These are phyloP conservation scores for Drosophila borealis DNA, from an alignment of 2,888 invertebrate species.

Conservation along the genomic window DNA sequence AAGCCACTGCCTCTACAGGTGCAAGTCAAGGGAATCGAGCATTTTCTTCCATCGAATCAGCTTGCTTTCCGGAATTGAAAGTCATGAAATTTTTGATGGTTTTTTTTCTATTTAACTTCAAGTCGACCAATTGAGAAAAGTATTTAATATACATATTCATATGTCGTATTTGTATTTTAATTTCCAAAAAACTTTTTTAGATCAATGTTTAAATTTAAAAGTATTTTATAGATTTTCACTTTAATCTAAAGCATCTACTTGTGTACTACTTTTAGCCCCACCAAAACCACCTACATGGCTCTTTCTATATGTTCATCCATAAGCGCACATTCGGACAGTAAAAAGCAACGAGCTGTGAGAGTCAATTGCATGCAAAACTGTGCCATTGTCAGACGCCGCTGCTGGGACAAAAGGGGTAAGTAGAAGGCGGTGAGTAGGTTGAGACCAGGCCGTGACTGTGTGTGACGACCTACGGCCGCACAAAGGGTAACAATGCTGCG, in stretches of 20 bases:
- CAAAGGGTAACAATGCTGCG: slow-evolving; percentile 53
- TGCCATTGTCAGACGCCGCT: slow-evolving; percentile 71
- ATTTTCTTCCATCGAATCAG: not conserved
- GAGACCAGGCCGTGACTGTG: slow-evolving; percentile 49
- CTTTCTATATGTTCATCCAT: slow-evolving; percentile 24
- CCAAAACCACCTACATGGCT: slow-evolving; percentile 9
- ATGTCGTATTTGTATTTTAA: too few species aligned
- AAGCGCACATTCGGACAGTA: slow-evolving; percentile 57
- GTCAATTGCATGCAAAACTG: slow-evolving; percentile 81
- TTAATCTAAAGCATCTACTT: slow-evolving; percentile 19
- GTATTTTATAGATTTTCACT: slow-evolving; percentile 3
- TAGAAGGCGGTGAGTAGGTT: not conserved
- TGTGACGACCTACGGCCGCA: slow-evolving; percentile 62
- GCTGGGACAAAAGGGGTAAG: slow-evolving; percentile 18
- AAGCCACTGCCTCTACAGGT: slow-evolving; percentile 34
- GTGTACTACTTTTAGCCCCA: not conserved
- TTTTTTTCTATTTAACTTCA: not conserved
- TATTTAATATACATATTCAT: too few species aligned
- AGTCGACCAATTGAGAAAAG: too few species aligned
- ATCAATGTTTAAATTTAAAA: too few species aligned
- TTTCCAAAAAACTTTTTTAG: too few species aligned
- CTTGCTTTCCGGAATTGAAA: too few species aligned
- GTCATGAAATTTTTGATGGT: too few species aligned
- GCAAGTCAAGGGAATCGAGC: slow-evolving; percentile 20
- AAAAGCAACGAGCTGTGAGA: slow-evolving; percentile 81